These are phyloP conservation scores for Bradynema listronoti DNA, from an alignment of 1,140 invertebrate species.

Conservation along the genomic window DNA sequence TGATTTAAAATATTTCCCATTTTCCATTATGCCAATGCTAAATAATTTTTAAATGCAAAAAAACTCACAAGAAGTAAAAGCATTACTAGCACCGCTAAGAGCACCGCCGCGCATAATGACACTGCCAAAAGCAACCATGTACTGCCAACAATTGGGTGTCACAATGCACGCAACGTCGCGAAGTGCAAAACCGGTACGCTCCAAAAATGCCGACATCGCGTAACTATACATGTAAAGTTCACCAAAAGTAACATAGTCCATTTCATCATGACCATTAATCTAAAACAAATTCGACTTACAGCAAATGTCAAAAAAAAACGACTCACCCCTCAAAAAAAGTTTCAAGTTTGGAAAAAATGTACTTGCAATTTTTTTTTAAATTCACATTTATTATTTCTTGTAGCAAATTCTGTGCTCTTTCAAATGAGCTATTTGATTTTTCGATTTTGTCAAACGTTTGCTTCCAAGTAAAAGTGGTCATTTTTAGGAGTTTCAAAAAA, in stretches of 20 bases:
- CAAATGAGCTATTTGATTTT: neutral
- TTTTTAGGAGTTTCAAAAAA: neutral
- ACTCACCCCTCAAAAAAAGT: neutral
- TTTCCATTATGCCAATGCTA: neutral
- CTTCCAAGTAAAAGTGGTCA: neutral
- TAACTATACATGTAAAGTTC: conserved; percentile 31
- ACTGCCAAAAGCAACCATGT: conserved; percentile 34
- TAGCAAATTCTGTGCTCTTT: conserved; percentile 1
- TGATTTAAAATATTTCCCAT: neutral
- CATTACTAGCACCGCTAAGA: conserved; percentile 36
- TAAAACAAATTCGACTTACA: conserved; percentile 10
- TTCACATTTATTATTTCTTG: conserved; percentile 5
- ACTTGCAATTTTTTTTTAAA: neutral
- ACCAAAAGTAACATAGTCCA: conserved; percentile 37
- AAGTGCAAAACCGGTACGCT: conserved; percentile 17
- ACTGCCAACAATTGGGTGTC: conserved; percentile 43
- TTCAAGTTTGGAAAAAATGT: neutral
- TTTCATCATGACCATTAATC: conserved; percentile 36
- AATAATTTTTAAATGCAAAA: neutral
- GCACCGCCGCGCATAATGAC: conserved; percentile 35
- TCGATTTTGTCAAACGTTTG: neutral
- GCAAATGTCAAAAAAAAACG: neutral
- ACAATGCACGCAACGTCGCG: conserved; percentile 32
- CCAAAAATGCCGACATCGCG: conserved; percentile 34
- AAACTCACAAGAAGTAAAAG: conserved; percentile 41